Base-by-base conservation (phyloP, 2,797 vertebrate genomes). In the Acanthornis magna region DNA sequence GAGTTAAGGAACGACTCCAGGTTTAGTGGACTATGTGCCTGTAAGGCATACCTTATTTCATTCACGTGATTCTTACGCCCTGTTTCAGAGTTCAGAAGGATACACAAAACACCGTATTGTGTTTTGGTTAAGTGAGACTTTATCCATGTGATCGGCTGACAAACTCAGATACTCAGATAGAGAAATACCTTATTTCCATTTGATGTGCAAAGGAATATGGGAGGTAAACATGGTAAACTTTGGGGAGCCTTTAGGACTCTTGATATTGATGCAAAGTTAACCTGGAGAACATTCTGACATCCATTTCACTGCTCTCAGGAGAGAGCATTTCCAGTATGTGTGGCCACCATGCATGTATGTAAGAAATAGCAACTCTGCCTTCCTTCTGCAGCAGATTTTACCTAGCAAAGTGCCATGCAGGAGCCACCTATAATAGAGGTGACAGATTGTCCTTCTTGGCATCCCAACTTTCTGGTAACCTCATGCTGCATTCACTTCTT, bases 141-240 rank as follows among this genome's bases (percentile, higher is more conserved):
- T 20, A 53, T 29, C 32, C 13, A 12, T 13, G 5, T 1, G 4
- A 23, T 63, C 71, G 68, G 9, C 14, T 77, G 43, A 78, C 43
- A 73, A 68, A 67, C 11, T 45, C 55, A 77, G 32, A 38, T 16
- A 42, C 4, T 34, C 15, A 63, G 9, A 32, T 16, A 40, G 12
- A 43, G 57, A 70, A 85, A 54, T 63, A 80, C 8, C 30, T 65
- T 29, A 47, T 77, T 92, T 90, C 18, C 8, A 17, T 36, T n/a
- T 77, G 19, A 61, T 26, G 4, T 19, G 34, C 11, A 71, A 55
- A 60, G 47, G 26, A 76, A 43, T 53, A 48, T 22, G 20, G 11
- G 11, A 50, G 2, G 14, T 43, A 30, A 58, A 36, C 3, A 43
- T 0, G 0, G 61, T 34, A 76, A 48, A 48, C 12, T 57, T 76